Conservation (phyloP, 2,797 vertebrate species). For the Smutsia gigantea region DNA sequence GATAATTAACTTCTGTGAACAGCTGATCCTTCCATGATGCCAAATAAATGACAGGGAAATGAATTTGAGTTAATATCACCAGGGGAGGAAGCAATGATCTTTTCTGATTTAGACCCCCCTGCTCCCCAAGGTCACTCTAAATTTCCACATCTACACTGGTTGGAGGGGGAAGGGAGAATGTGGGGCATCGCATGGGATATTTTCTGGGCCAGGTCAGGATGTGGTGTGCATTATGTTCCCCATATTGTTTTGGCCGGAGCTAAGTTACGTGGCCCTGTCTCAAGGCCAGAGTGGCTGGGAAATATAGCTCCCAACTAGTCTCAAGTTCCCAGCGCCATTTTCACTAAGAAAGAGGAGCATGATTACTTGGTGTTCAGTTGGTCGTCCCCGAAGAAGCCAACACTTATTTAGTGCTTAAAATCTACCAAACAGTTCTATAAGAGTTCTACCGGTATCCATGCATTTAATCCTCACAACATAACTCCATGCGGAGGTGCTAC, state of each 20-base stretch:
- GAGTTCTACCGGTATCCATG: accelerated
- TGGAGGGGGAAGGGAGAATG: background rate
- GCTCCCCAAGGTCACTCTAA: background rate
- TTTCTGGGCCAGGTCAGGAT: background rate
- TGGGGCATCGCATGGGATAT: background rate
- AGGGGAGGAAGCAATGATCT: background rate
- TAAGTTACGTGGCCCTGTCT: accelerated
- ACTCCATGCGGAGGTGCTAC: background rate
- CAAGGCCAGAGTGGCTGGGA: background rate
- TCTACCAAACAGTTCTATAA: background rate
- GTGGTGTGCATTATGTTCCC: accelerated
- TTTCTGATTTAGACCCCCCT: background rate
- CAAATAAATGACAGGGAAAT: background rate
- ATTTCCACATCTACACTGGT: background rate
- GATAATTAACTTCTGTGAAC: background rate
- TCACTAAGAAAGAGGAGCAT: background rate
- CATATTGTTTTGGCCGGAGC: background rate
- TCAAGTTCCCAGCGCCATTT: background rate
- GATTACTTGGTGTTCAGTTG: background rate
- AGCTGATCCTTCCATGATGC: background rate
- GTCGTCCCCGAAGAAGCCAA: background rate
- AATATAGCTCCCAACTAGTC: too few relatives aligned
- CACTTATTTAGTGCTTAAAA: accelerated
- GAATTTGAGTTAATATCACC: background rate
- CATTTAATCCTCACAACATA: accelerated